Conservation (phyloP, 2,888 invertebrate species). For the Catocala fraxini region DNA sequence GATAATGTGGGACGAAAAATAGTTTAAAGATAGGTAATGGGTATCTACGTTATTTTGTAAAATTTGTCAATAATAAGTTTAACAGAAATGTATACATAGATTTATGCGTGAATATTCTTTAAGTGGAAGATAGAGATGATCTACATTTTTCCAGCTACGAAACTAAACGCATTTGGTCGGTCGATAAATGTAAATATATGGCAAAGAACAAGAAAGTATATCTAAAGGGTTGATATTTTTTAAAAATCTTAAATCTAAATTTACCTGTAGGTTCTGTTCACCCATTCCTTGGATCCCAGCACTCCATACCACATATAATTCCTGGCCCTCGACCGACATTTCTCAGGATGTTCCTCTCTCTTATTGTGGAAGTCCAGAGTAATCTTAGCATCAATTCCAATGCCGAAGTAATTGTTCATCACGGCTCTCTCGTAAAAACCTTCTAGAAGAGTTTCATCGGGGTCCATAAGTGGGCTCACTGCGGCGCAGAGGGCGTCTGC, state of each 20-base stretch:
- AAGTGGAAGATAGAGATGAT: too few relatives aligned
- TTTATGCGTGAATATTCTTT: too few relatives aligned
- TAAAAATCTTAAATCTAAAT: not conserved
- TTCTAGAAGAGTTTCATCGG: constrained; percentile 95
- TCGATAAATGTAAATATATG: too few relatives aligned
- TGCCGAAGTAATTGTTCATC: constrained; percentile 99
- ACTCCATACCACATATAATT: constrained; percentile 99
- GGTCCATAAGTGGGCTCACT: constrained; percentile 98
- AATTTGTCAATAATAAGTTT: too few relatives aligned
- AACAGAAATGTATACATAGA: too few relatives aligned
- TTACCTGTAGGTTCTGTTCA: constrained; percentile 96
- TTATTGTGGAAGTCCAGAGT: constrained; percentile 98
- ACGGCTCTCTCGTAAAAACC: constrained; percentile 97
- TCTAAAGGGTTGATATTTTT: too few relatives aligned
- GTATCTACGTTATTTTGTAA: too few relatives aligned
- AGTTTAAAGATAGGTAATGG: too few relatives aligned
- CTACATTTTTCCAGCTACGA: too few relatives aligned
- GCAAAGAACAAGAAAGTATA: too few relatives aligned
- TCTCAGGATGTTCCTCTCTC: constrained; percentile 98
- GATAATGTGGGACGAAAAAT: too few relatives aligned
- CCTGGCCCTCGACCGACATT: constrained; percentile 96
- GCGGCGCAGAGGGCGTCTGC: constrained; percentile 98
- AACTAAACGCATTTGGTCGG: too few relatives aligned
- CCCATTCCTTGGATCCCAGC: constrained; percentile 92
- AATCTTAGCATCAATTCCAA: constrained; percentile 99